These are phyloP conservation scores for Elaphurus davidianus DNA, from an alignment of 2,113 vertebrate species.

Conservation along the genomic window DNA sequence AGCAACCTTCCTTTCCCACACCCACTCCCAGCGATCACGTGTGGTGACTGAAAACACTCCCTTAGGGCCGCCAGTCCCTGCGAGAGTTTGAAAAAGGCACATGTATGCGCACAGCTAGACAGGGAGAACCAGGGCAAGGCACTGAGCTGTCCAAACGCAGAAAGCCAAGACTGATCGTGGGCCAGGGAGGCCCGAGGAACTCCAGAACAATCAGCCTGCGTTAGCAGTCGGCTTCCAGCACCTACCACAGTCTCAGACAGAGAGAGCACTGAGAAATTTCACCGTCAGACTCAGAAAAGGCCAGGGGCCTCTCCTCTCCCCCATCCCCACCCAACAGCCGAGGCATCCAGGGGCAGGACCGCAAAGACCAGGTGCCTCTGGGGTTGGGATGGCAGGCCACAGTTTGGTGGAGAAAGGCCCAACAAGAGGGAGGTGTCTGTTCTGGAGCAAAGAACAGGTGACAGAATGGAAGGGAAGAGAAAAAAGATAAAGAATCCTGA, in stretches of 20 bases:
- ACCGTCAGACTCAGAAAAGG: background rate
- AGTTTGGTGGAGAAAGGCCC: background rate
- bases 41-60: constrained; percentile 4
- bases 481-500: background rate
- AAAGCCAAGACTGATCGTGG: background rate
- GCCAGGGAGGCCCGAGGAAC: background rate
- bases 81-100: background rate
- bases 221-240: background rate
- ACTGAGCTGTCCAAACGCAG: background rate
- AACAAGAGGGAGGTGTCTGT: background rate
- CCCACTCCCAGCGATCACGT: background rate
- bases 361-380: background rate
- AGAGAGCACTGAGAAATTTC: background rate
- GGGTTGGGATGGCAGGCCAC: background rate
- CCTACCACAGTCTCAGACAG: background rate
- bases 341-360: background rate
- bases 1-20: background rate
- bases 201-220: background rate
- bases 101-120: background rate
- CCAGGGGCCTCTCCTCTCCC: background rate
- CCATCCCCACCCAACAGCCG: background rate
- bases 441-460: background rate
- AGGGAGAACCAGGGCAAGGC: background rate
- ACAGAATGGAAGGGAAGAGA: background rate
- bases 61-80: background rate